These are phyloP conservation scores for Luperina testacea DNA, from an alignment of 2,888 invertebrate genomes.

Conservation along the genomic window DNA sequence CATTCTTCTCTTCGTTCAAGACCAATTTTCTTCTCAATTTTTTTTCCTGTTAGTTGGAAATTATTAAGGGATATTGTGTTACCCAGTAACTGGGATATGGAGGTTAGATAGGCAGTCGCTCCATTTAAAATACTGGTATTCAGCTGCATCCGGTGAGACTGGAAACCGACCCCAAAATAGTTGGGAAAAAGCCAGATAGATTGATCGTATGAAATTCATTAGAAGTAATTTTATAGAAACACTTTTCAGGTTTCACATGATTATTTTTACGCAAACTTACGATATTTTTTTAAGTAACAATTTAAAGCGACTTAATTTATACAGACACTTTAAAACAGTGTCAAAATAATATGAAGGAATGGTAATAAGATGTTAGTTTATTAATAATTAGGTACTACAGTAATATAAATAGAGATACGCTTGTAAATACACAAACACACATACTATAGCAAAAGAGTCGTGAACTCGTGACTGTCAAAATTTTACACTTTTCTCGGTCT, in stretches of 20 bases:
- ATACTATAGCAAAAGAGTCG: too few relatives aligned
- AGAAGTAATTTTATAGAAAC: neutral
- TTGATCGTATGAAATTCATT: neutral
- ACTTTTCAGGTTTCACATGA: slow-evolving; percentile 13
- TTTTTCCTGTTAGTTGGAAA: neutral
- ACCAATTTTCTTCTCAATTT: neutral
- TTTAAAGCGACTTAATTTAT: neutral
- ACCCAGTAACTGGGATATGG: neutral
- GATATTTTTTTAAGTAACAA: neutral
- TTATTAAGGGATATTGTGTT: neutral
- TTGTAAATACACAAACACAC: too few relatives aligned
- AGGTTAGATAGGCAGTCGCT: neutral
- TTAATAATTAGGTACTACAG: too few relatives aligned
- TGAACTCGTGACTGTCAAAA: too few relatives aligned
- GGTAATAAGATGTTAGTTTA: too few relatives aligned
- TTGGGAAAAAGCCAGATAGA: neutral
- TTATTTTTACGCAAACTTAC: neutral
- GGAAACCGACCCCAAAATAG: neutral
- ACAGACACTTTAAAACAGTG: neutral
- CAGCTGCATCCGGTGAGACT: neutral
- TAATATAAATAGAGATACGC: too few relatives aligned
- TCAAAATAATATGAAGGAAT: neutral
- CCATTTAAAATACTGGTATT: neutral
- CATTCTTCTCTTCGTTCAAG: neutral
- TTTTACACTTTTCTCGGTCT: too few relatives aligned